These are phyloP conservation scores for Mantis religiosa DNA, from an alignment of 2,888 invertebrate genomes.

Conservation along the genomic window DNA sequence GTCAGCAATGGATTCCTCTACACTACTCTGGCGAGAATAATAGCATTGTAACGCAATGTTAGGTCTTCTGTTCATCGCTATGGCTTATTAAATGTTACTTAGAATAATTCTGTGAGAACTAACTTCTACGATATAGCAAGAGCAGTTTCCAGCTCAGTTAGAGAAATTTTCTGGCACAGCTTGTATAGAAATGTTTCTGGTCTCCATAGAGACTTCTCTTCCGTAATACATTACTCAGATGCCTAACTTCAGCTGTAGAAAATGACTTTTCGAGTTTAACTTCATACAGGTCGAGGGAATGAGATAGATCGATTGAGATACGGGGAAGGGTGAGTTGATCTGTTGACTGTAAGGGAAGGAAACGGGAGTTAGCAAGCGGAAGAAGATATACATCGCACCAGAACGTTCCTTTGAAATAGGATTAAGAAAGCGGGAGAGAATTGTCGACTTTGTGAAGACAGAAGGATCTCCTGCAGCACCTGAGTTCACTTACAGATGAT, in stretches of 20 bases:
- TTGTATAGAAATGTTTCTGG: neutral
- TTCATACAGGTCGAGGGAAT: neutral
- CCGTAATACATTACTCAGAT: neutral
- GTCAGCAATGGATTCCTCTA: too few relatives aligned
- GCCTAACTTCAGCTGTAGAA: neutral
- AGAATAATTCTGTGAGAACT: too few relatives aligned
- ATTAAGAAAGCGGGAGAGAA: neutral
- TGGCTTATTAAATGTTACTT: too few relatives aligned
- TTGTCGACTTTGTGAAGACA: neutral
- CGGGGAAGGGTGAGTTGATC: neutral
- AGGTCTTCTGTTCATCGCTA: too few relatives aligned
- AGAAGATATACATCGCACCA: neutral
- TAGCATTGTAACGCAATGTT: too few relatives aligned
- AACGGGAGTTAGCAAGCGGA: neutral
- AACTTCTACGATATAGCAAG: too few relatives aligned
- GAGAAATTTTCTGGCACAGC: neutral
- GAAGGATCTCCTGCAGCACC: neutral
- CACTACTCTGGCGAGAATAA: too few relatives aligned
- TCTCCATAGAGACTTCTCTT: neutral
- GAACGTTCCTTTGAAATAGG: neutral
- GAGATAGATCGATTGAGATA: neutral
- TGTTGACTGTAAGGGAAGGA: neutral
- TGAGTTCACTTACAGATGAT: neutral
- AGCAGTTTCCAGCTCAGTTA: too few relatives aligned
- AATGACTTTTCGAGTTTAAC: neutral